Base-by-base conservation (phyloP, 2,888 invertebrate genomes). In the Drosophila paranaensis region DNA sequence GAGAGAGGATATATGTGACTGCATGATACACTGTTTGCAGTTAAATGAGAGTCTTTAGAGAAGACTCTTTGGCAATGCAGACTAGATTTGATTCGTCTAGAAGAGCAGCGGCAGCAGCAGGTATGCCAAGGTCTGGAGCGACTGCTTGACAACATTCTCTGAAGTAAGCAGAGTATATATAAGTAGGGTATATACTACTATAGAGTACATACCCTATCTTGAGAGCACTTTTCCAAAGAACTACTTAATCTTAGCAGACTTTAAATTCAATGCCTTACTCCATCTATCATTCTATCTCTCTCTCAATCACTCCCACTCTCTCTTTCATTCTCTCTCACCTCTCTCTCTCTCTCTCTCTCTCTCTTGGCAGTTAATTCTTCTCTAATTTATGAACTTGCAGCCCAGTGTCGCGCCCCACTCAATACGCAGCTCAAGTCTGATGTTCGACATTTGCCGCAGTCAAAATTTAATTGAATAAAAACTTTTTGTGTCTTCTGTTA, bases 391-490 rank as follows among this genome's bases (percentile, higher is more conserved):
- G 6, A 20, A 20, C 45, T 10, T 46, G 67, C 14, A 27, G 69
- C 16, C 33, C 11, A 57, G 60, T 61, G 71, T 77, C 60, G n/a
- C 42, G 10, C 20, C 14, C n/a, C 8, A 30, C 33, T 45, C 39
- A 60, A 58, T 68, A 46, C 25, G 45, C 25, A 25, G 16, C 45
- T 37, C 37, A 57, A 60, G 35, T 61, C 50, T 42, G 2, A 56
- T 69, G 30, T 53, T 68, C 69, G 58, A 51, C 60, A 37, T 39
- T 63, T 60, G 66, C 53, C 45, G 63, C 60, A 64, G 71, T 76
- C 71, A 61, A 79, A 88, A 82, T 83, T 86, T 79, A 87, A 87
- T 87, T 87, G 81, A 88, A 87, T 83, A 74, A 79, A 88, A 86
- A 88, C 73, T 89, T 86, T 88, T 82, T 85, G 70, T 71, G 84